These are phyloP conservation scores for Oryzias curvinotus DNA, from an alignment of 2,113 vertebrate genomes.

Conservation along the genomic window DNA sequence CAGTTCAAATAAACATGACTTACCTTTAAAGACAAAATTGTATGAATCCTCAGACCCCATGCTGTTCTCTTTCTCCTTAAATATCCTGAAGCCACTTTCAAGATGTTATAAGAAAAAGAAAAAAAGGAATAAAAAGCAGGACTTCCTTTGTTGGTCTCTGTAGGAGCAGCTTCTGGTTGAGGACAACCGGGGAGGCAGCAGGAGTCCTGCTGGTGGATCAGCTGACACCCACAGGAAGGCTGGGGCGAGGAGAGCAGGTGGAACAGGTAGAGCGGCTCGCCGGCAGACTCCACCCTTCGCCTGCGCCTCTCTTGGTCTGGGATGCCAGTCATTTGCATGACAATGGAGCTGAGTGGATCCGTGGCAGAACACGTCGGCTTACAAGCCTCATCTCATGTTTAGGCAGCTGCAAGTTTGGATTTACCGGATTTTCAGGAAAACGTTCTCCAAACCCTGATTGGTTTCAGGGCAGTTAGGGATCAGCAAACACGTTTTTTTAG, in stretches of 20 bases:
- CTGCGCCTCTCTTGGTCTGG: constrained; percentile 6
- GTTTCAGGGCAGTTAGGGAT: too few species aligned
- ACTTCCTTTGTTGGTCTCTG: constrained; percentile 28
- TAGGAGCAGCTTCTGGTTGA: constrained; percentile 23
- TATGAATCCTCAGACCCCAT: constrained; percentile 77
- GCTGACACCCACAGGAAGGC: constrained; percentile 54
- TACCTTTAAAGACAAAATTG: constrained; percentile 82
- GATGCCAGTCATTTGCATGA: constrained; percentile 27
- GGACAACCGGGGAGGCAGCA: constrained; percentile 18
- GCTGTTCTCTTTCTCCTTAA: constrained; percentile 23
- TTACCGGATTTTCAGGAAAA: background rate
- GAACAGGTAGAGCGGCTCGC: constrained; percentile 73
- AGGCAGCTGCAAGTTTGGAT: background rate
- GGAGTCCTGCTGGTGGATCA: constrained; percentile 50
- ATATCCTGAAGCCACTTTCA: constrained; percentile 40
- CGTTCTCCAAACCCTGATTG: too few species aligned
- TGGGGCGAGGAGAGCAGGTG: constrained; percentile 59
- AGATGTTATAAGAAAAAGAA: constrained; percentile 12
- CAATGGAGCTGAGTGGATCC: constrained; percentile 35
- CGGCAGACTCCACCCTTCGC: constrained; percentile 52
- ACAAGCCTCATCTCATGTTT: background rate
- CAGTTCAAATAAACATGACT: constrained; percentile 45
- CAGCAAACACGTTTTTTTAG: too few species aligned
- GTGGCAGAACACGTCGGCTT: background rate
- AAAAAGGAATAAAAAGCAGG: constrained; percentile 16